Conservation (phyloP, 2,113 vertebrate species). For the Rhinichthys klamathensis region DNA sequence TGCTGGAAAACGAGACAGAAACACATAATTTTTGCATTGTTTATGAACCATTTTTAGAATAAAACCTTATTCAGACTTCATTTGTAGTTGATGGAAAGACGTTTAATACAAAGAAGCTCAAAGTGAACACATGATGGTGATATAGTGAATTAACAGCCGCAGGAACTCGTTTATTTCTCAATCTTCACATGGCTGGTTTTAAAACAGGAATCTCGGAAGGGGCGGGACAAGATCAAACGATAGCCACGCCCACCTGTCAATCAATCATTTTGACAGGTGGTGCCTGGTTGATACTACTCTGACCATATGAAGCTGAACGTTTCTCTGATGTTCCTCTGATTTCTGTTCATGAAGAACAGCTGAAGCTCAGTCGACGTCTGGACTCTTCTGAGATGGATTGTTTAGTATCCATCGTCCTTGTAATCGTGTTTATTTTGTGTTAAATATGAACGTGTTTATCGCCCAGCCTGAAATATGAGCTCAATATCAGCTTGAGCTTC, state of each 20-base stretch:
- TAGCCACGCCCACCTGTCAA: too few species aligned
- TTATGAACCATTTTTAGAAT: background rate
- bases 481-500: constrained; percentile 52
- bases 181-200: background rate
- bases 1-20: background rate
- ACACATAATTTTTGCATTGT: background rate
- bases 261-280: too few species aligned
- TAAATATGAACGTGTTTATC: constrained; percentile 51
- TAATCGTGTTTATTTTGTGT: constrained; percentile 35
- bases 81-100: background rate
- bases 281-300: too few species aligned
- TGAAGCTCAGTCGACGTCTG: background rate
- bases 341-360: constrained; percentile 41
- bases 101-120: background rate
- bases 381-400: constrained; percentile 47
- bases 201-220: background rate
- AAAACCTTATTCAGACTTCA: background rate
- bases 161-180: background rate
- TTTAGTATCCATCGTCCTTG: constrained; percentile 51
- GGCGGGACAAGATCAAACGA: too few species aligned
- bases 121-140: background rate
- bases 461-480: constrained; percentile 42
- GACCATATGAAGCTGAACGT: constrained; percentile 56
- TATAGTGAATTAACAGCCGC: too few species aligned
- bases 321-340: constrained; percentile 61